Conservation (phyloP, 2,797 vertebrate genomes). For the Catamblyrhynchus diadema region DNA sequence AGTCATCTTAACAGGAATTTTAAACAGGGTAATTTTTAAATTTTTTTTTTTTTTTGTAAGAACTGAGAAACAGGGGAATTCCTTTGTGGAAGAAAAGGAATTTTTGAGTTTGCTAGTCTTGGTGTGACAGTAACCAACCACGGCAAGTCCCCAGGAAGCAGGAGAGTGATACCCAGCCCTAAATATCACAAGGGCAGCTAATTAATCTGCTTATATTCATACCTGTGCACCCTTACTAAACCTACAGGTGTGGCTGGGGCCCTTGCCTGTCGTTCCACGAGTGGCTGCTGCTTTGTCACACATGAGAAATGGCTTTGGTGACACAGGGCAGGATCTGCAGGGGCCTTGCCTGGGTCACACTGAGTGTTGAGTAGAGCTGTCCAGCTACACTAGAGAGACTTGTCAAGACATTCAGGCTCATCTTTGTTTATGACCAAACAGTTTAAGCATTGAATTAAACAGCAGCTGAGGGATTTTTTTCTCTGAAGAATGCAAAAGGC, state of each 20-base stretch:
- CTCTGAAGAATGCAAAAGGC: neutral
- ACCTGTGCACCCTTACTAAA: neutral
- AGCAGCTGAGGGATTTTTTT: neutral
- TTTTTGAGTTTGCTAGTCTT: neutral
- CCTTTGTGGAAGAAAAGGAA: constrained; percentile 9
- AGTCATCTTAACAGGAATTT: constrained; percentile 13
- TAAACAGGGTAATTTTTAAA: neutral
- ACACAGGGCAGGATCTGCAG: neutral
- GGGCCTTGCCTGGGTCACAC: neutral
- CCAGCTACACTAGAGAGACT: neutral
- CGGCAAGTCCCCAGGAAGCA: neutral
- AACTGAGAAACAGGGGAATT: constrained; percentile 41
- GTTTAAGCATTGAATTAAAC: neutral
- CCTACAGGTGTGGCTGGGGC: accelerated
- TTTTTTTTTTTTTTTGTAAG: neutral
- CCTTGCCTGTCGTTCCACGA: accelerated
- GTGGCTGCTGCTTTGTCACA: neutral
- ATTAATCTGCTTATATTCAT: neutral
- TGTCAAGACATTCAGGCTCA: neutral
- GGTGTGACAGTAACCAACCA: neutral
- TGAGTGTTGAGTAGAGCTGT: neutral
- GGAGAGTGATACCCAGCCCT: neutral
- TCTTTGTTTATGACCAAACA: neutral
- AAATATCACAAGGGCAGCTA: neutral
- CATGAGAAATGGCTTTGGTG: neutral